Percentiles rank a stretch among this genome's conserved stretches.
These are phyloP conservation scores for Solenodon paradoxus DNA, from an alignment of 2,113 vertebrate species.

Conservation along the genomic window DNA sequence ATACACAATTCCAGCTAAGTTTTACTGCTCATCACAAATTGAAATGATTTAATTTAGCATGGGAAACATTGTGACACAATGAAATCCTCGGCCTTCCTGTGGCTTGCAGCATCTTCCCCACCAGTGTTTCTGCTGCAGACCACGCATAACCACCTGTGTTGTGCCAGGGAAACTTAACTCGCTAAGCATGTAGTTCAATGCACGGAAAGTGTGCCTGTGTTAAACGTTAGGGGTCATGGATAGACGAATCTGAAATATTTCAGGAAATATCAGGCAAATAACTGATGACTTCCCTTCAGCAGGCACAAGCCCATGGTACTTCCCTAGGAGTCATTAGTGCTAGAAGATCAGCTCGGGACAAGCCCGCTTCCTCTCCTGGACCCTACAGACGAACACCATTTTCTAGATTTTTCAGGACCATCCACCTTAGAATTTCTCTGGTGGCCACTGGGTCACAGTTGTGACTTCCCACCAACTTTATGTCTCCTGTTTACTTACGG, in stretches of 20 bases:
- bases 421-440: neutral
- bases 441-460: neutral
- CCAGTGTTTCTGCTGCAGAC: neutral
- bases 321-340: too few relatives aligned
- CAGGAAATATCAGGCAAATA: neutral
- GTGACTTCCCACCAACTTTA: neutral
- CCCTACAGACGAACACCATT: neutral
- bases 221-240: too few relatives aligned
- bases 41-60: neutral
- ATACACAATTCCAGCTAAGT: neutral
- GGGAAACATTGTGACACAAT: neutral
- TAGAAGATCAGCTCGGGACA: neutral
- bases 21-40: neutral
- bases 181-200: too few relatives aligned
- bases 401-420: neutral
- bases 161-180: neutral
- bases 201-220: too few relatives aligned
- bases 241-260: neutral
- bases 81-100: neutral
- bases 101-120: neutral
- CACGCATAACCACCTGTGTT: accelerated
- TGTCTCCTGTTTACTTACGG: accelerated
- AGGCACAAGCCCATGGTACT: too few relatives aligned
- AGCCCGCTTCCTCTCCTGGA: neutral
- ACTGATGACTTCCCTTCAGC: neutral